A percentile compares a stretch with the other conserved stretches of the same genome.
Conservation (phyloP, 2,797 vertebrate species). For the Leuciscus waleckii region DNA sequence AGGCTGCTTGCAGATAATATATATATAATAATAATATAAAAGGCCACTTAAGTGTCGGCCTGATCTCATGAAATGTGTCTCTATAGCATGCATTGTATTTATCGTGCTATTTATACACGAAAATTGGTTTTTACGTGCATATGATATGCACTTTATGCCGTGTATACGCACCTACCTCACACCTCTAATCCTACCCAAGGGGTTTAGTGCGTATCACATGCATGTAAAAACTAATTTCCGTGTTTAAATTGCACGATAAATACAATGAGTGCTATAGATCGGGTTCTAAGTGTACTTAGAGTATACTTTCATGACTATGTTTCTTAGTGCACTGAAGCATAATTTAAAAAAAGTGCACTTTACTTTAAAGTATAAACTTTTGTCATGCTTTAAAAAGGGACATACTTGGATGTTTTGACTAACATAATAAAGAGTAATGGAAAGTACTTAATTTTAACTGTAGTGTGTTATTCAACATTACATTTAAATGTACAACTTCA, state of each 20-base stretch:
- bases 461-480: background rate
- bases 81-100: too few relatives aligned
- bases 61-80: too few relatives aligned
- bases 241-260: too few relatives aligned
- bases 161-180: too few relatives aligned
- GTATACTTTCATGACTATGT: background rate
- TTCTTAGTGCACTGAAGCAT: background rate
- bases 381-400: background rate
- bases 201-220: too few relatives aligned
- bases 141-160: too few relatives aligned
- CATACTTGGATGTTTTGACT: background rate
- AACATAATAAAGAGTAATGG: background rate
- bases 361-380: background rate
- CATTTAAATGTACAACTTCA: background rate
- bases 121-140: too few relatives aligned
- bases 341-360: background rate
- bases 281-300: background rate
- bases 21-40: background rate
- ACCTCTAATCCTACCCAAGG: too few relatives aligned
- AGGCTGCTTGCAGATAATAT: too few relatives aligned
- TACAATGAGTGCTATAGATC: too few relatives aligned
- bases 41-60: background rate
- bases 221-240: too few relatives aligned
- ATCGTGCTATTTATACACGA: too few relatives aligned
- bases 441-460: background rate